Evolutionary conservation across 2,113 vertebrate species (phyloP).

Genomic region (Labrus mixtus): DNA sequence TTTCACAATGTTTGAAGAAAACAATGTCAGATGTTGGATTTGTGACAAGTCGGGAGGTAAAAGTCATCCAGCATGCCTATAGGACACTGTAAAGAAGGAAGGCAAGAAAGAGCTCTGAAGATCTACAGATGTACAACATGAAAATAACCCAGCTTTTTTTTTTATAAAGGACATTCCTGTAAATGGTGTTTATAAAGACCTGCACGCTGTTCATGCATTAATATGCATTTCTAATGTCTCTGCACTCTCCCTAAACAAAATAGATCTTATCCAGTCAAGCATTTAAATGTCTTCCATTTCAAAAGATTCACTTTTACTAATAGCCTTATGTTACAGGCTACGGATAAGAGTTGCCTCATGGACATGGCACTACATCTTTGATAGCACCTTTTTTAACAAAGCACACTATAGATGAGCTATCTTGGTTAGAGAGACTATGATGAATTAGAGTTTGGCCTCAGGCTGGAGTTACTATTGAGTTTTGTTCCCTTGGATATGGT

Average conservation of each 20-base stretch:
- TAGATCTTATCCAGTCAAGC: slow-evolving; percentile 33
- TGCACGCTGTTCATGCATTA: slow-evolving; percentile 67
- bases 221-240: slow-evolving; percentile 45
- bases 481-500: slow-evolving; percentile 20
- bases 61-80: slow-evolving; percentile 28
- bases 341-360: slow-evolving; percentile 20
- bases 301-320: slow-evolving; percentile 46
- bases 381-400: slow-evolving; percentile 51
- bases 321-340: slow-evolving; percentile 20
- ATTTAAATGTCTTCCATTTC: slow-evolving; percentile 73
- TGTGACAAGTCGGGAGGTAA: slow-evolving; percentile 36
- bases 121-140: slow-evolving; percentile 37
- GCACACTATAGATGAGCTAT: slow-evolving; percentile 48
- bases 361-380: slow-evolving; percentile 30
- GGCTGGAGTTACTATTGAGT: slow-evolving; percentile 21
- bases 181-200: slow-evolving; percentile 66
- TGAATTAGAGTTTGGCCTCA: slow-evolving; percentile 24
- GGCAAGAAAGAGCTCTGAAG: slow-evolving; percentile 33
- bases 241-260: slow-evolving; percentile 55
- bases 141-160: slow-evolving; percentile 58
- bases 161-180: slow-evolving; percentile 54
- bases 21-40: slow-evolving; percentile 32
- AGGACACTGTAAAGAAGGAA: slow-evolving; percentile 50
- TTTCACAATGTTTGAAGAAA: slow-evolving; percentile 48
- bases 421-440: slow-evolving; percentile 10